Evolutionary conservation across 2,113 vertebrate species (phyloP).

Genomic region (Campylomormyrus tamandua): DNA sequence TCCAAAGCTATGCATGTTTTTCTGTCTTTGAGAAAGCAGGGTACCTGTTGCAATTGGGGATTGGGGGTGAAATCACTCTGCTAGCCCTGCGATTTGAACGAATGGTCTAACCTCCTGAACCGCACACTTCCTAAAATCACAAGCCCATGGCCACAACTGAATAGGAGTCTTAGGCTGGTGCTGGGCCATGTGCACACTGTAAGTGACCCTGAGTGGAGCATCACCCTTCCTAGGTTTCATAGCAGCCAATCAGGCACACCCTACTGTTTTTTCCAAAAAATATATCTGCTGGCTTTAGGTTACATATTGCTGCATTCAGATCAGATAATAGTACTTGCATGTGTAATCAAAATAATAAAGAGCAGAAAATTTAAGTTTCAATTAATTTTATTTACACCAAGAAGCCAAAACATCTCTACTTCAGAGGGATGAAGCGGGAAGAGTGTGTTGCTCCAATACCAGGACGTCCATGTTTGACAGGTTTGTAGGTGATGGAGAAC

Average conservation of each 20-base stretch:
- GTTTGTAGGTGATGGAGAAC: slow-evolving; percentile 99
- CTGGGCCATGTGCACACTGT: not conserved
- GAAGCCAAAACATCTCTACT: slow-evolving; percentile 55
- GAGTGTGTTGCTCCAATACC: slow-evolving; percentile 97
- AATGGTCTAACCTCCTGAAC: not conserved
- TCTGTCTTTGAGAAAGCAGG: not conserved
- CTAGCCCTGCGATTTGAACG: not conserved
- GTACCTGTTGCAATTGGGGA: not conserved
- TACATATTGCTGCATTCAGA: not conserved
- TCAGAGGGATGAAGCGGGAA: slow-evolving; percentile 94
- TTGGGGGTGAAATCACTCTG: not conserved
- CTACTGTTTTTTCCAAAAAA: not conserved
- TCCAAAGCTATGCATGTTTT: not conserved
- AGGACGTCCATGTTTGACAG: slow-evolving; percentile 90
- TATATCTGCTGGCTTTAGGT: not conserved
- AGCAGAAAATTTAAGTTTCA: not conserved
- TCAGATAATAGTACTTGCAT: not conserved
- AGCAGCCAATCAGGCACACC: not conserved
- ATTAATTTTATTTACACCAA: not conserved
- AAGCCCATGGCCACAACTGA: not conserved
- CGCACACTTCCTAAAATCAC: not conserved
- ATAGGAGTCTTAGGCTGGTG: not conserved
- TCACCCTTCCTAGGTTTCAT: not conserved
- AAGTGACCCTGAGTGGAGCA: not conserved
- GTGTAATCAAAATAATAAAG: not conserved